Base-by-base conservation (phyloP, 2,888 invertebrate species). In the Sarcophaga caerulescens region DNA sequence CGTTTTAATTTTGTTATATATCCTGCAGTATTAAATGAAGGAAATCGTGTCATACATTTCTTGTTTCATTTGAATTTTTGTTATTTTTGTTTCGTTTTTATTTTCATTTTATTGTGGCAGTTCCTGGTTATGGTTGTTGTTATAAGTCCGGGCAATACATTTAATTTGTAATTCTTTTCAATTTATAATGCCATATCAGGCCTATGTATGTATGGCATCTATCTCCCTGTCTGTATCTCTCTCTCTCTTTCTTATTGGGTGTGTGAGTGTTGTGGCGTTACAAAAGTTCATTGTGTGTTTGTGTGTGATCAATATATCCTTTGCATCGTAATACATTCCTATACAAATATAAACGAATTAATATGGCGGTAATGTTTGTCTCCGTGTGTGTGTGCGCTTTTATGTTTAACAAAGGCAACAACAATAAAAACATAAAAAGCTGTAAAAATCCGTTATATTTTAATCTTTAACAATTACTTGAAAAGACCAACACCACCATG, bases 381-480 rank as follows among this genome's bases (percentile, higher is more conserved):
- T 35, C n/a, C 23, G 23, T 12, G 14, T 14, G 47, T 23, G 44
- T 23, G 17, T 12, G 10, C 2, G 14, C 52, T 71, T 73, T 21
- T 45, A 21, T 68, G 52, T 69, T 69, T 23, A 47, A 69, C 23
- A 69, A 52, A 69, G 23, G 52, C n/a, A 23, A 2, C 21, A 44
- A 35, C 59, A 19, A 73, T n/a, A 73, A 14, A 52, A 52, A 19
- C 12, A 65, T 12, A 52, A 75, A 65, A 63, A 63, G 10, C 17
- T 17, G 17, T 52, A 14, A 52, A 71, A 71, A 14, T 12, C 57
- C 17, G 70, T 65, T 70, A 77, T 52, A 62, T 47, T 77, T 66
- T 77, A 82, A 73, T 71, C 65, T 52, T 66, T 21, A 82, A 77
- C 76, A 77, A 71, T 77, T 82, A 47, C 60, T 70, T 65, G 71